phyloP scores from a whole-genome alignment of 2,888 invertebrate species.

The Drosophila flavopinicola region DNA sequence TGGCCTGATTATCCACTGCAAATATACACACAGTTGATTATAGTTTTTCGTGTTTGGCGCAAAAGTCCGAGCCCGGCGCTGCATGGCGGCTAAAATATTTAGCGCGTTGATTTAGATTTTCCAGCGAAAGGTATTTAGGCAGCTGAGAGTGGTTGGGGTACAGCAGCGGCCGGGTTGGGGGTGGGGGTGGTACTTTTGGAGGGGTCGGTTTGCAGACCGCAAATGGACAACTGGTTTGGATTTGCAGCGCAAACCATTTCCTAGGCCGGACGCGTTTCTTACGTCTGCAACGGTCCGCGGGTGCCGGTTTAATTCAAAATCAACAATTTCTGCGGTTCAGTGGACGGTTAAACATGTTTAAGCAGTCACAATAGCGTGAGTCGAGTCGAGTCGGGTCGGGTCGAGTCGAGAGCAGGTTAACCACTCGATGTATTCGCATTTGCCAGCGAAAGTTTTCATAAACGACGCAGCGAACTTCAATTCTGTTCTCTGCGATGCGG shows the following conservation, averaged over 20 bases:
- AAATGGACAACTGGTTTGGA: constrained; percentile 63
- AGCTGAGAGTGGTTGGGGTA: constrained; percentile 8
- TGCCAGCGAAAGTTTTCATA: constrained; percentile 44
- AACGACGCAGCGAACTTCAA: constrained; percentile 41
- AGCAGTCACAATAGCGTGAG: constrained; percentile 54
- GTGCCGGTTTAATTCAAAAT: constrained; percentile 80
- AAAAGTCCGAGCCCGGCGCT: constrained; percentile 41
- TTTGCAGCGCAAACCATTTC: constrained; percentile 32
- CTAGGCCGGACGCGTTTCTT: constrained; percentile 66
- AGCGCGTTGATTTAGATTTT: constrained; percentile 80
- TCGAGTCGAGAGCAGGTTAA: too few species aligned
- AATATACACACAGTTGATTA: constrained; percentile 80
- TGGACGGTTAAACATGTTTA: constrained; percentile 79
- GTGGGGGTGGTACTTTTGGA: neutral
- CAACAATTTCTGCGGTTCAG: constrained; percentile 81
- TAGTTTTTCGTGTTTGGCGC: constrained; percentile 76
- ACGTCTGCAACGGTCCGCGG: constrained; percentile 39
- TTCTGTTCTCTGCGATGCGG: constrained; percentile 35
- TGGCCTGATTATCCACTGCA: constrained; percentile 79
- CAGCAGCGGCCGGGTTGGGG: neutral
- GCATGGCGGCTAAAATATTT: constrained; percentile 75
- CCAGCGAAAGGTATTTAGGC: constrained; percentile 75
- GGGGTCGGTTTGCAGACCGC: constrained; percentile 47
- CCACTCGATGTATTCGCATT: constrained; percentile 28
- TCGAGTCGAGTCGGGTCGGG: neutral